Base-by-base conservation (phyloP, 2,113 vertebrate species). In the Poeciliopsis occidentalis region DNA sequence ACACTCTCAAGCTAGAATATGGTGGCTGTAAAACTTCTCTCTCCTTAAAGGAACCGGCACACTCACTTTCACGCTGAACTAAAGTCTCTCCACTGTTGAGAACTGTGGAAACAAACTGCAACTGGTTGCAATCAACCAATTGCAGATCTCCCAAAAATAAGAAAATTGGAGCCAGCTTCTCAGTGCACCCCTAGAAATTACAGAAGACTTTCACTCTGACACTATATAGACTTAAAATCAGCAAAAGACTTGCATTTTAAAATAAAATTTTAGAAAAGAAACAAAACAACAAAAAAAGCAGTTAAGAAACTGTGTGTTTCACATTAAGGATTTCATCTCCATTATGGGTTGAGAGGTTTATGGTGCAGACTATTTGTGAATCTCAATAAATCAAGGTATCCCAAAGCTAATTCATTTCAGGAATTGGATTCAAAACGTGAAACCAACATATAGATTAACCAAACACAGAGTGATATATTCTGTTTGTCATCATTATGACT, bases 101-200 rank as follows among this genome's bases (percentile, higher is more conserved):
- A 64, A 63, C 89, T 80, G 81, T 75, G 74, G 87, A 90, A 84
- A 29, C 29, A 78, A 86, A 83, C 91, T 92, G 89, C 91, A 92
- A 87, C 90, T 90, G 91, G 90, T 92, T 92, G 90, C 90, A 90
- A 37, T 34, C 34, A 34, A 34, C 34, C 34, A 34, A 34, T 11
- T 11, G 34, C 34, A 37, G 34, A 37, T 12, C 34, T 37, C 34
- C 34, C 34, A 11, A 11, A 37, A 37, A 3, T 37, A 37, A 37
- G 10, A 2, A 11, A 11, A 37, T 37, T 37, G 34, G 34, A 37
- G 10, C 34, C 34, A 11, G 34, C 10, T 37, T 37, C 34, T 37
- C 34, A 0, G 34, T 12, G 10, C 34, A 37, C 34, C 34, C 34
- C 34, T 11, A 54, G 4, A 54, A 54, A 54, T 57, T 8, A 57